These are phyloP conservation scores for Hippasteria phrygiana DNA, from an alignment of 53 echinoderm and acorn worm species.

Conservation along the genomic window DNA sequence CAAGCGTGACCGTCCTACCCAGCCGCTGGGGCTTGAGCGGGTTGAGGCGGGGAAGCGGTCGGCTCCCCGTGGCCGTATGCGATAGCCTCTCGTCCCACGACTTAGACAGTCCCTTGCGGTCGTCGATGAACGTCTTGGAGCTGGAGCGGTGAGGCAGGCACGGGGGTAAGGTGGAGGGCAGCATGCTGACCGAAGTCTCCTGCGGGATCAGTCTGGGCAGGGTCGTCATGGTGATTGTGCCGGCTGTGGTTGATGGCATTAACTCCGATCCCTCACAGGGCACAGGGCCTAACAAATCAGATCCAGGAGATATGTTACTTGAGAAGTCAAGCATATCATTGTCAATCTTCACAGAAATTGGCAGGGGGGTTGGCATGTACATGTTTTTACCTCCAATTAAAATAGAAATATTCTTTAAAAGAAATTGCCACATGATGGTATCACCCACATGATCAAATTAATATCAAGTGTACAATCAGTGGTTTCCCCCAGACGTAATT, in stretches of 20 bases:
- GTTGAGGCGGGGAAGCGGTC: constrained; percentile 73
- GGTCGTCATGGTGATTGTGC: constrained; percentile 82
- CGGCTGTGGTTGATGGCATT: neutral
- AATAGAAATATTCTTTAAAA: too few species aligned
- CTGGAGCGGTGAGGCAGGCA: constrained; percentile 53
- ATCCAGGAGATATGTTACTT: too few species aligned
- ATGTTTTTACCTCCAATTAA: too few species aligned
- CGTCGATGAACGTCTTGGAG: constrained; percentile 57
- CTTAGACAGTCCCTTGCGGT: constrained; percentile 14
- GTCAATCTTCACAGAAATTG: too few species aligned
- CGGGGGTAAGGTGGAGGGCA: constrained; percentile 65
- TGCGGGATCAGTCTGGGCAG: constrained; percentile 75
- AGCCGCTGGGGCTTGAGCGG: constrained; percentile 81
- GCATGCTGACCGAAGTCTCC: constrained; percentile 67
- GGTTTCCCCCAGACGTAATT: too few species aligned
- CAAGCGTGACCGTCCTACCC: constrained; percentile 77
- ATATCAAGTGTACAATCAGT: too few species aligned
- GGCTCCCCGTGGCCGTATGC: constrained; percentile 34
- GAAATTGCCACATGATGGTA: too few species aligned
- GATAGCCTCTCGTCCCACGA: constrained; percentile 63
- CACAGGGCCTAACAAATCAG: constrained; percentile 36
- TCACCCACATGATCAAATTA: too few species aligned
- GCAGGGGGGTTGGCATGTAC: too few species aligned
- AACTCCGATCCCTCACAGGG: constrained; percentile 19
- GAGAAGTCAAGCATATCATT: too few species aligned